phyloP scores from a whole-genome alignment of 2,888 invertebrate genomes.

The Trissonchulus latispiculum region DNA sequence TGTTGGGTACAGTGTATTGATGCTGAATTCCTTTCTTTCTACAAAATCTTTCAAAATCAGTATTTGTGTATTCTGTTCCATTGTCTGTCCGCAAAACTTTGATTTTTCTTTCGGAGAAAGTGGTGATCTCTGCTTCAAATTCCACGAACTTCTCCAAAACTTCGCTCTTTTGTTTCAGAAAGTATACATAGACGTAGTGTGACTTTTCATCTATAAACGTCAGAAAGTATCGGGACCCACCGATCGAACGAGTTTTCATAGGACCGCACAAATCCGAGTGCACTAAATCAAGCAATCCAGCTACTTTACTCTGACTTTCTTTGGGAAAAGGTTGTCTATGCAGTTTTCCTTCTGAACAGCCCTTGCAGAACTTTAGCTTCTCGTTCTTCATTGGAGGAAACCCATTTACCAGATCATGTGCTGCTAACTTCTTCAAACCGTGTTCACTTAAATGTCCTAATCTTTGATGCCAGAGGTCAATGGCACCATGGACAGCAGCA shows the following conservation, averaged over 20 bases:
- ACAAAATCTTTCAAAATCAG: constrained; percentile 24
- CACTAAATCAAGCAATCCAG: background rate
- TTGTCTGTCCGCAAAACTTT: constrained; percentile 23
- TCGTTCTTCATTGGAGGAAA: background rate
- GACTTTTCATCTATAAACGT: background rate
- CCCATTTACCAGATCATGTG: background rate
- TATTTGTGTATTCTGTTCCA: constrained; percentile 22
- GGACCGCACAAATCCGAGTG: background rate
- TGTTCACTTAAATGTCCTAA: background rate
- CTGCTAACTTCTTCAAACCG: background rate
- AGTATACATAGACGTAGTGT: background rate
- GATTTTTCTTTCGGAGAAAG: constrained; percentile 9
- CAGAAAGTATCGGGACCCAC: background rate
- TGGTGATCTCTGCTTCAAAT: constrained; percentile 10
- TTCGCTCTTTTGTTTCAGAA: background rate
- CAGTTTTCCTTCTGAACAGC: background rate
- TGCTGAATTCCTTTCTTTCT: constrained; percentile 27
- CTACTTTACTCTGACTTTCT: background rate
- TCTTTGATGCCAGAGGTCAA: too few species aligned
- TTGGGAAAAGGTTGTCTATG: background rate
- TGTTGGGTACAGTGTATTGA: constrained; percentile 25
- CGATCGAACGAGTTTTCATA: background rate
- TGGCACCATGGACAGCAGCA: too few species aligned
- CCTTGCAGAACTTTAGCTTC: background rate
- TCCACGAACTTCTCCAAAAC: background rate